Conservation (phyloP, 2,888 invertebrate species). For the Drosophila kanekoi region DNA sequence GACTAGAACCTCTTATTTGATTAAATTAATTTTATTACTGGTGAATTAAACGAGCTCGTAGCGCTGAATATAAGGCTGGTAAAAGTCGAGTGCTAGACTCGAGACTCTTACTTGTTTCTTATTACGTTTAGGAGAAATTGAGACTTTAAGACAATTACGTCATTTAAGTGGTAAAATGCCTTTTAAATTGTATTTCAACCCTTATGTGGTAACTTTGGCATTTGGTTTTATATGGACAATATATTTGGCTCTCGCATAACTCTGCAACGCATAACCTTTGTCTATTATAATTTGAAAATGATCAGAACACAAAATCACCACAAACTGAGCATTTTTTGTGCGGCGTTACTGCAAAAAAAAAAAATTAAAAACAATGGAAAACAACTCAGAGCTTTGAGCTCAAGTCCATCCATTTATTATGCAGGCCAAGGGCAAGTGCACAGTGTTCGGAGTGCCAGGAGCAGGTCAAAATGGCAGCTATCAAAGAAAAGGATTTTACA, state of each 20-base stretch:
- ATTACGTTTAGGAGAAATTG: too few relatives aligned
- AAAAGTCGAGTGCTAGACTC: too few relatives aligned
- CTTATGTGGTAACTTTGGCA: not conserved
- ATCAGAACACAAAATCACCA: conserved; percentile 60
- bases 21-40: too few relatives aligned
- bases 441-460: conserved; percentile 43
- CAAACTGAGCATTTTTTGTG: conserved; percentile 67
- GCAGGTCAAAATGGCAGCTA: conserved; percentile 24
- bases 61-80: too few relatives aligned
- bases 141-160: too few relatives aligned
- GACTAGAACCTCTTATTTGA: too few relatives aligned
- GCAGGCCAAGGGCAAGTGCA: conserved; percentile 72
- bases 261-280: not conserved
- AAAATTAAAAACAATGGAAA: conserved; percentile 50
- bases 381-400: conserved; percentile 6
- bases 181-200: too few relatives aligned
- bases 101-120: too few relatives aligned
- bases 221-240: not conserved
- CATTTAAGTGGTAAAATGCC: too few relatives aligned
- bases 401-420: conserved; percentile 64
- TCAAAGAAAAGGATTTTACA: conserved; percentile 6
- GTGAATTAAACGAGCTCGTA: too few relatives aligned
- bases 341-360: conserved; percentile 57
- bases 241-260: not conserved
- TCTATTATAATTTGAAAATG: conserved; percentile 22